Conservation (phyloP, 2,113 vertebrate genomes). For the Ranitomeya imitator region DNA sequence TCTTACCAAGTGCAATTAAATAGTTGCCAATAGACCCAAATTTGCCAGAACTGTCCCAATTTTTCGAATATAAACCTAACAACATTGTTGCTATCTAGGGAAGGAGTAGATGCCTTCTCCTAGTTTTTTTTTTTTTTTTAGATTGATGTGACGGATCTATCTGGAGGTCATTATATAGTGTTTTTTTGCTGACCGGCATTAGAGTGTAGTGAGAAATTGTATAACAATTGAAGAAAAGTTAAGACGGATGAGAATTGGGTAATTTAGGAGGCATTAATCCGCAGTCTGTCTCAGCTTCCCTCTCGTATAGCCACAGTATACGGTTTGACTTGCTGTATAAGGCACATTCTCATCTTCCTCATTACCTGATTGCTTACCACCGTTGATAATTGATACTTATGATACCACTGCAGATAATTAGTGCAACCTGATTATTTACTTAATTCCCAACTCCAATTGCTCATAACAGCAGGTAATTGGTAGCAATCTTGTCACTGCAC, state of each 20-base stretch:
- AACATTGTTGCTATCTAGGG: too few species aligned
- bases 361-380: conserved; percentile 10
- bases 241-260: not conserved
- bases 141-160: too few species aligned
- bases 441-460: conserved; percentile 12
- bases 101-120: too few species aligned
- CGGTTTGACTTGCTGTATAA: not conserved
- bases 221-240: too few species aligned
- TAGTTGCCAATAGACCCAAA: too few species aligned
- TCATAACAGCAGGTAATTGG: conserved; percentile 16
- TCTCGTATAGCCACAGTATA: not conserved
- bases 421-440: conserved; percentile 20
- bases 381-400: conserved; percentile 22
- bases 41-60: too few species aligned
- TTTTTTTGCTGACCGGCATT: too few species aligned
- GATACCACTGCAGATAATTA: conserved; percentile 4
- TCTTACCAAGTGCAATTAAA: too few species aligned
- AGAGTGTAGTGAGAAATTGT: too few species aligned
- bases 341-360: conserved; percentile 1
- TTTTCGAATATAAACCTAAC: too few species aligned
- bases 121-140: too few species aligned
- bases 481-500: not conserved
- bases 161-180: too few species aligned
- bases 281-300: not conserved
- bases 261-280: not conserved